Percentiles rank a stretch among this genome's conserved stretches.
These are phyloP conservation scores for Anneissia japonica DNA, from an alignment of 35 echinoderm and acorn worm species.

Conservation along the genomic window DNA sequence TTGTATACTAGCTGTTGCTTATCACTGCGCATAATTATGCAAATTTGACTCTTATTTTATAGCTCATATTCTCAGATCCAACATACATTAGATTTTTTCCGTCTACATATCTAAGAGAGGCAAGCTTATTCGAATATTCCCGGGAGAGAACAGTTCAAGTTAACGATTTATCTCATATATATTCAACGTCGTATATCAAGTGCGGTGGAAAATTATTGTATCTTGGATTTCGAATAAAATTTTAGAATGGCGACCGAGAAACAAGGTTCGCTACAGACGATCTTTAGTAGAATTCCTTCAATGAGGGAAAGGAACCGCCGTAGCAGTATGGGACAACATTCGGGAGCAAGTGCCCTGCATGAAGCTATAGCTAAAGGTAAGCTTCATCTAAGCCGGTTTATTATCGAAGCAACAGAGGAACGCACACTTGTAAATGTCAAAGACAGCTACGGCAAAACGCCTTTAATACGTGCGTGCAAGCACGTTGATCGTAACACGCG, in stretches of 20 bases:
- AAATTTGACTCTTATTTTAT: background rate
- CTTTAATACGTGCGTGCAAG: constrained; percentile 67
- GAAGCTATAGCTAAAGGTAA: constrained; percentile 90
- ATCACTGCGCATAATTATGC: background rate
- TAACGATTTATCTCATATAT: no score
- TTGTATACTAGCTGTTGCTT: background rate
- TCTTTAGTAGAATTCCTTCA: constrained; percentile 52
- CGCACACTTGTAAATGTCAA: constrained; percentile 54
- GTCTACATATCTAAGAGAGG: background rate
- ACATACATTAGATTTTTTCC: background rate
- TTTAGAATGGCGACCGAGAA: background rate
- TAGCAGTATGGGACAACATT: constrained; percentile 71
- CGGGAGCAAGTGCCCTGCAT: constrained; percentile 67
- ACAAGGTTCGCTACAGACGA: background rate
- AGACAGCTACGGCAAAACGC: constrained; percentile 85
- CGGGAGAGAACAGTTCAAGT: background rate
- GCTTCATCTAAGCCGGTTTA: constrained; percentile 78
- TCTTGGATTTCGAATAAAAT: background rate
- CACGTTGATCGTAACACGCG: constrained; percentile 39
- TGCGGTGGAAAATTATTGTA: background rate
- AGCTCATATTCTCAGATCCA: background rate
- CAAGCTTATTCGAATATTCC: background rate
- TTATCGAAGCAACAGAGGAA: constrained; percentile 81
- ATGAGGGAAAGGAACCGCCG: constrained; percentile 29
- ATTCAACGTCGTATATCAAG: background rate